These are phyloP conservation scores for Anoncus sp. DNA, from an alignment of 2,888 invertebrate genomes.

Conservation along the genomic window DNA sequence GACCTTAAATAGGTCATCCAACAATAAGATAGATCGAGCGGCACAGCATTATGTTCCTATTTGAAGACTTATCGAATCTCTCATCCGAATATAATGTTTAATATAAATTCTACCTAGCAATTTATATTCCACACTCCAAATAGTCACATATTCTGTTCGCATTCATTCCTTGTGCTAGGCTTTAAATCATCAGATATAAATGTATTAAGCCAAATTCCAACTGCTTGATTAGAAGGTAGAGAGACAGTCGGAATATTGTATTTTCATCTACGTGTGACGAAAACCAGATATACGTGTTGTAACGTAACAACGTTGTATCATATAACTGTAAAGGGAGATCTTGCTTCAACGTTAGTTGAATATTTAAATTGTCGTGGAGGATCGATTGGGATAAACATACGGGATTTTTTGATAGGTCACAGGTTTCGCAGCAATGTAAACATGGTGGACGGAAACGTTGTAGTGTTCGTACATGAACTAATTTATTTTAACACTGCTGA, in stretches of 20 bases:
- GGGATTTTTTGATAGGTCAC: neutral
- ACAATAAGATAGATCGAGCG: no score
- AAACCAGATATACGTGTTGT: conserved; percentile 20
- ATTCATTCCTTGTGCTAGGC: neutral
- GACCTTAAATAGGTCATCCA: no score
- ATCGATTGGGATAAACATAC: neutral
- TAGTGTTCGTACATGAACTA: neutral
- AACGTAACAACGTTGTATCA: conserved; percentile 35
- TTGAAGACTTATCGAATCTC: neutral
- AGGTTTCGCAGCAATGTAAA: neutral
- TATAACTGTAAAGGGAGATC: neutral
- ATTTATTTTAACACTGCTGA: neutral
- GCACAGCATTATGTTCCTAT: neutral
- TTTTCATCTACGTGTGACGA: conserved; percentile 56
- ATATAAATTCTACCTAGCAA: neutral
- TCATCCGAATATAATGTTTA: neutral
- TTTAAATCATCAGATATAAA: conserved; percentile 72
- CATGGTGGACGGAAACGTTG: neutral
- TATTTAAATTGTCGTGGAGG: neutral
- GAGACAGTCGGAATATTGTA: conserved; percentile 18
- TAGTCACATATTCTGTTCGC: neutral
- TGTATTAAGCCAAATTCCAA: conserved; percentile 69
- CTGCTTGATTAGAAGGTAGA: conserved; percentile 75
- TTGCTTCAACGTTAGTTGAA: neutral
- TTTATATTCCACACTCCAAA: no score